Evolutionary conservation across 2,888 invertebrate genomes (phyloP).

Genomic region (Tiliacea aurago): DNA sequence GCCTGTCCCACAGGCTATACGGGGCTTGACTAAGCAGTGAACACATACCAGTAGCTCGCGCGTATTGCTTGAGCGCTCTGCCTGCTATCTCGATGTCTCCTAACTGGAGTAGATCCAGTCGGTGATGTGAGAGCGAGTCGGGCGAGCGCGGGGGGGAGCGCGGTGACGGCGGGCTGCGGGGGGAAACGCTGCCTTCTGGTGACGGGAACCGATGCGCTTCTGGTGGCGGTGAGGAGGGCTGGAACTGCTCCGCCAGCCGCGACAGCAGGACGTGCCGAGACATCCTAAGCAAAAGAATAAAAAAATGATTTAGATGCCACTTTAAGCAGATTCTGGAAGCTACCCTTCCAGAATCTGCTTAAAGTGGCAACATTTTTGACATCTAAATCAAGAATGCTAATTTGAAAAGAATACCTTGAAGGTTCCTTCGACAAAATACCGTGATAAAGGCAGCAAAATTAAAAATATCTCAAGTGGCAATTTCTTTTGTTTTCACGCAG

Average conservation of each 20-base stretch:
- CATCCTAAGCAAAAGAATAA: conserved; percentile 75
- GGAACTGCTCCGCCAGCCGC: conserved; percentile 87
- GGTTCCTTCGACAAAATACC: conserved; percentile 2
- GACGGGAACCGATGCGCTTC: conserved; percentile 83
- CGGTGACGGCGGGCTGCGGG: conserved; percentile 79
- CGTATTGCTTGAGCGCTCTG: conserved; percentile 88
- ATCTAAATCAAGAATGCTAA: background rate
- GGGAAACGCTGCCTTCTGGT: conserved; percentile 84
- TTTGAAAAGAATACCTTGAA: background rate
- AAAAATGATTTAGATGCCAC: background rate
- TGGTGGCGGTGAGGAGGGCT: conserved; percentile 81
- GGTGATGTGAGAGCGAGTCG: conserved; percentile 77
- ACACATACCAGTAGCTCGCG: conserved; percentile 85
- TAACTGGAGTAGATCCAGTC: conserved; percentile 83
- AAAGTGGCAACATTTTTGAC: no score
- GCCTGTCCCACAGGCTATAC: no score
- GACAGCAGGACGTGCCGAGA: conserved; percentile 87
- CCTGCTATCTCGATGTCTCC: conserved; percentile 87
- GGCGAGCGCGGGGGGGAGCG: conserved; percentile 82
- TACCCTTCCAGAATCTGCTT: no score
- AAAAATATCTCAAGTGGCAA: background rate
- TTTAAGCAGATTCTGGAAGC: background rate
- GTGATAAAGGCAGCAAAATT: background rate
- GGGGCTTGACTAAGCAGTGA: background rate
- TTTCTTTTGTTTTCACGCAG: conserved; percentile 29